Conservation (phyloP, 23 tunicate genomes). For the Phallusia fumigata region DNA sequence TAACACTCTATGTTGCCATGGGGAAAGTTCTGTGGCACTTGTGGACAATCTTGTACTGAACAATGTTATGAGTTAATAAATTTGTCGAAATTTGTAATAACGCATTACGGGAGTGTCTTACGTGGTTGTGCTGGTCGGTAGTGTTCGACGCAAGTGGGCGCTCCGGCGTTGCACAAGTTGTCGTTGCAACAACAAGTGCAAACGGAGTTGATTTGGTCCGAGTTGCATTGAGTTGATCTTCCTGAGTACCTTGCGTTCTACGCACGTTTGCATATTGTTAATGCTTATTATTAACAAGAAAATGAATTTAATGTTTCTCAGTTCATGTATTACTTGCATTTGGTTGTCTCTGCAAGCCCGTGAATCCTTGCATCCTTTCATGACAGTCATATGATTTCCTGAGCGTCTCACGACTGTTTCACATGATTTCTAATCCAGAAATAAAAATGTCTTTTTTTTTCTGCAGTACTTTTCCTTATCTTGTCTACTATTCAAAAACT, state of each 20-base stretch:
- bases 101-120: not conserved
- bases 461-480: not conserved
- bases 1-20: not conserved
- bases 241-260: not conserved
- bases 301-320: not conserved
- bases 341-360: not conserved
- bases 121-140: not conserved
- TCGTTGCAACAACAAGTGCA: not conserved
- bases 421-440: not conserved
- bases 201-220: not conserved
- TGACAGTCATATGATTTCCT: not conserved
- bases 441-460: not conserved
- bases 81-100: not conserved
- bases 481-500: not conserved
- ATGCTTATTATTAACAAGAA: not conserved
- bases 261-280: not conserved
- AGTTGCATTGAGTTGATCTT: not conserved
- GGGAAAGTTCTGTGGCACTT: not conserved
- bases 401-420: not conserved
- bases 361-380: not conserved
- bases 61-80: not conserved
- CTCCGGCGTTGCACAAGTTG: not conserved
- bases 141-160: not conserved
- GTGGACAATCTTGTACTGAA: not conserved
- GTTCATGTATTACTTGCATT: not conserved